These are phyloP conservation scores for Notamacropus eugenii DNA, from an alignment of 2,797 vertebrate species.

Conservation along the genomic window DNA sequence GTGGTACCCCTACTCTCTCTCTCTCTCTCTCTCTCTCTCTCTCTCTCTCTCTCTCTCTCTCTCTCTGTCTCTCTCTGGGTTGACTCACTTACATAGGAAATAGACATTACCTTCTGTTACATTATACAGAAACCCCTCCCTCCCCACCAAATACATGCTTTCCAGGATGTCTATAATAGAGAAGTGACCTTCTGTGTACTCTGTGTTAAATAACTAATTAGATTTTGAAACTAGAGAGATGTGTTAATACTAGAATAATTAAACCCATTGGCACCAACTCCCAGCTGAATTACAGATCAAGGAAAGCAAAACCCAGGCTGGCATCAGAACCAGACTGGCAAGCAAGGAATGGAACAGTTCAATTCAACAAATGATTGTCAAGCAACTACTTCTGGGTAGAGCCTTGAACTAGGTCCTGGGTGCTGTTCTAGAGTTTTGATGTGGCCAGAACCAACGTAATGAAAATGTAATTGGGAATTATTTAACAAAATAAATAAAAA, in stretches of 20 bases:
- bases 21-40: too few relatives aligned
- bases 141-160: not conserved
- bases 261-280: constrained; percentile 1
- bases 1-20: not conserved
- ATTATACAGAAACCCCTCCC: not conserved
- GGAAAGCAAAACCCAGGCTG: not conserved
- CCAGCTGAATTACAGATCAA: constrained; percentile 22
- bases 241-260: constrained; percentile 24
- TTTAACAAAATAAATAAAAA: not conserved
- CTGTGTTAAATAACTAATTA: constrained; percentile 51
- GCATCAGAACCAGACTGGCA: not conserved
- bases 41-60: too few relatives aligned
- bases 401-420: not conserved
- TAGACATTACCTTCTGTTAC: not conserved
- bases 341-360: not conserved
- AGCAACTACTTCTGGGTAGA: not conserved
- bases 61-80: too few relatives aligned
- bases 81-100: not conserved
- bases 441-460: not conserved
- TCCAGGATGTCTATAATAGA: constrained; percentile 20
- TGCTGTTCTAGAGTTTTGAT: not conserved
- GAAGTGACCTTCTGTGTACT: constrained; percentile 55
- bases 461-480: not conserved
- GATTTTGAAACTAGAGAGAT: constrained; percentile 51
- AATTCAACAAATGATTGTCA: not conserved